phyloP scores from a whole-genome alignment of 2,797 vertebrate genomes.

The Selene dorsalis region DNA sequence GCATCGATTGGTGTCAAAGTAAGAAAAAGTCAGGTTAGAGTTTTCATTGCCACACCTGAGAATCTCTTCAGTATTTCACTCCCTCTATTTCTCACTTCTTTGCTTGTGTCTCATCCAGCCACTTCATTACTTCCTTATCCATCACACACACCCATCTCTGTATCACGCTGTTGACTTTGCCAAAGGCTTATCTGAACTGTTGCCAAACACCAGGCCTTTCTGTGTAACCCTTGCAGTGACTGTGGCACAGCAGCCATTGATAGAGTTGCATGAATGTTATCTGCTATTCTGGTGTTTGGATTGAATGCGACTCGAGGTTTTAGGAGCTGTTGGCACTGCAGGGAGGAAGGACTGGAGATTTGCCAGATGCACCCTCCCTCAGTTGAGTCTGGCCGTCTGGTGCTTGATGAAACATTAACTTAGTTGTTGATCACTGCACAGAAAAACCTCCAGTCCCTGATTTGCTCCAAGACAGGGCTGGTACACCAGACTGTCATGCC shows the following conservation, averaged over 20 bases:
- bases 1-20: background rate
- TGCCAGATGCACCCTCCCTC: constrained; percentile 50
- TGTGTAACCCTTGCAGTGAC: constrained; percentile 31
- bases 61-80: constrained; percentile 10
- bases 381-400: constrained; percentile 41
- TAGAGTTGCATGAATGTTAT: constrained; percentile 66
- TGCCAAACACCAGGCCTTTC: constrained; percentile 57
- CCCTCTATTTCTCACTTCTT: background rate
- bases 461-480: constrained; percentile 40
- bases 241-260: constrained; percentile 40
- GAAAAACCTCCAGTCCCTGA: constrained; percentile 44
- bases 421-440: constrained; percentile 19
- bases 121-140: constrained; percentile 60
- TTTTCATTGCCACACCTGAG: background rate
- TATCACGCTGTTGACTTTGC: constrained; percentile 63
- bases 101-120: constrained; percentile 25
- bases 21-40: constrained; percentile 22
- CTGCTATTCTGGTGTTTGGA: constrained; percentile 50
- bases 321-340: constrained; percentile 40
- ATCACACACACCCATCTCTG: constrained; percentile 52
- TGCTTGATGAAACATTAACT: constrained; percentile 67
- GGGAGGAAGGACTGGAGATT: constrained; percentile 40
- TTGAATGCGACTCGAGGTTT: constrained; percentile 35
- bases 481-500: constrained; percentile 25
- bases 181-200: constrained; percentile 65